These are phyloP conservation scores for Amphilophus citrinellus DNA, from an alignment of 2,113 vertebrate genomes.

Conservation along the genomic window DNA sequence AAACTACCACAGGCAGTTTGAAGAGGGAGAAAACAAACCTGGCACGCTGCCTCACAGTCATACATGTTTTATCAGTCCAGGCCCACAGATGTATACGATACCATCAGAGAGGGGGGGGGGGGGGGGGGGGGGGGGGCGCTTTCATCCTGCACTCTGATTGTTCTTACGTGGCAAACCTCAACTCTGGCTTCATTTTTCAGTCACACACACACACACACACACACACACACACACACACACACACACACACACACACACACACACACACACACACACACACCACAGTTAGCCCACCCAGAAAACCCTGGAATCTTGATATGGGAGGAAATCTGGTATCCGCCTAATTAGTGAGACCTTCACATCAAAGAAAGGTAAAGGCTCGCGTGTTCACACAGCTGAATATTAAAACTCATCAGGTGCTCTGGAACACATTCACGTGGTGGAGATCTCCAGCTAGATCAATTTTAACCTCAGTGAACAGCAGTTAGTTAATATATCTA, in stretches of 20 bases:
- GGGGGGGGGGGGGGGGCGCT: not conserved
- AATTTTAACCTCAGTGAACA: not conserved
- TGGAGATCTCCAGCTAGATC: not conserved
- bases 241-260: no score
- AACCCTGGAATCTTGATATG: not conserved
- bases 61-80: constrained; percentile 27
- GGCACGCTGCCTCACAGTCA: not conserved
- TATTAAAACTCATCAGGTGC: not conserved
- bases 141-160: constrained; percentile 27
- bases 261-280: constrained; percentile 6
- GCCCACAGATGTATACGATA: constrained; percentile 1
- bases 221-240: no score
- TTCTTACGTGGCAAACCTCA: constrained; percentile 5
- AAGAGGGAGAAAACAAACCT: not conserved
- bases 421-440: not conserved
- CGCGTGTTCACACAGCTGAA: constrained; percentile 1
- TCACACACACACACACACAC: not conserved
- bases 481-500: constrained; percentile 1
- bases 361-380: constrained; percentile 37
- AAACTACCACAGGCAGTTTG: constrained; percentile 2
- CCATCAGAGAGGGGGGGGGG: constrained; percentile 39
- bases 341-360: constrained; percentile 38
- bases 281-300: not conserved
- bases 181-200: not conserved
- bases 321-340: not conserved